Conservation (phyloP, 2,888 invertebrate species). For the Teleiodes luculella region DNA sequence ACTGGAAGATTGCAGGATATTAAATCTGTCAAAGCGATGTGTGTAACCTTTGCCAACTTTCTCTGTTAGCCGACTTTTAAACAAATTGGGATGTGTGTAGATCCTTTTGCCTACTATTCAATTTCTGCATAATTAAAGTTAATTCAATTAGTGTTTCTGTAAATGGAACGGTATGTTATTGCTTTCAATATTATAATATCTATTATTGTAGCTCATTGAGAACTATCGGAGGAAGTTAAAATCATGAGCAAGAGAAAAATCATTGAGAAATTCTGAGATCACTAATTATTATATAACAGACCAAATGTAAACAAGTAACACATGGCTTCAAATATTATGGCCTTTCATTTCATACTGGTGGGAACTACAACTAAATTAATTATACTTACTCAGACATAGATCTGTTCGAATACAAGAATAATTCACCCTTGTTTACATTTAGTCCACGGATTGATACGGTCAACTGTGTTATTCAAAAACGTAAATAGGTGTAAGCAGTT, state of each 20-base stretch:
- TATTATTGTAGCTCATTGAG: background rate
- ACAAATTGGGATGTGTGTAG: no score
- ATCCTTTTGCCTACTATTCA: no score
- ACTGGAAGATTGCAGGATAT: background rate
- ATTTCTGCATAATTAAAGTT: no score
- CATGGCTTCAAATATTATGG: constrained; percentile 47
- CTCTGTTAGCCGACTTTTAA: no score
- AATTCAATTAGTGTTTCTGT: background rate
- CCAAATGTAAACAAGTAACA: constrained; percentile 69
- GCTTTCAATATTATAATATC: background rate
- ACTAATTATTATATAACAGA: constrained; percentile 55
- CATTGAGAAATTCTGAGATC: constrained; percentile 64
- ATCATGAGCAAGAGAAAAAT: constrained; percentile 42
- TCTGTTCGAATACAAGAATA: constrained; percentile 10
- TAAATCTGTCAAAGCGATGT: no score
- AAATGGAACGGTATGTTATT: background rate
- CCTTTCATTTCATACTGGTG: constrained; percentile 42
- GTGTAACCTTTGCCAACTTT: no score
- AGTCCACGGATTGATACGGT: constrained; percentile 41
- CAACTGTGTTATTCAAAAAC: constrained; percentile 23
- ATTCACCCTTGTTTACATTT: constrained; percentile 63
- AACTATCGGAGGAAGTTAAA: background rate
- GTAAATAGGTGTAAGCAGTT: background rate
- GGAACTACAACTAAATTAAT: constrained; percentile 29
- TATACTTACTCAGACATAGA: constrained; percentile 18